Percentiles rank a stretch among this genome's conserved stretches.
Evolutionary conservation across 2,113 vertebrate species (phyloP).

Genomic region (Vireo altiloquus): DNA sequence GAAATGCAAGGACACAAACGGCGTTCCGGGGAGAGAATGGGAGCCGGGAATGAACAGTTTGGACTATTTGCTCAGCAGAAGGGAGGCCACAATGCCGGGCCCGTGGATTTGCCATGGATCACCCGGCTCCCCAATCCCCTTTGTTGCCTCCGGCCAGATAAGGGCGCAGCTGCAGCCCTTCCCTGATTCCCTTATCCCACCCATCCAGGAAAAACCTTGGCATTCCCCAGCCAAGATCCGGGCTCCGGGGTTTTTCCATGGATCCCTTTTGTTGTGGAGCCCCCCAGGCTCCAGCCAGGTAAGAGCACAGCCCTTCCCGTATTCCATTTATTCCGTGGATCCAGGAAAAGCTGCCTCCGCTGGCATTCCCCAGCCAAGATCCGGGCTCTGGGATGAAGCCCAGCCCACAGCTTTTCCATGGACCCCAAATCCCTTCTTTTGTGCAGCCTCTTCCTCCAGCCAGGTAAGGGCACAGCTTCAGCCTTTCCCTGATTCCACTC

Average conservation of each 20-base stretch:
- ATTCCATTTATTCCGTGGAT: background rate
- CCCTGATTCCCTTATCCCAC: background rate
- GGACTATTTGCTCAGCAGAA: slow-evolving; percentile 99
- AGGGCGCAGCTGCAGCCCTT: background rate
- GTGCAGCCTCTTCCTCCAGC: too few relatives aligned
- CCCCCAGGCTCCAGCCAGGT: background rate
- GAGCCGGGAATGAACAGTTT: slow-evolving; percentile 99
- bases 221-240: background rate
- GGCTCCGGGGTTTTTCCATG: slow-evolving; percentile 86
- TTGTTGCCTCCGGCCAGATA: background rate
- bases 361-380: background rate
- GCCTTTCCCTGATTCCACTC: too few relatives aligned
- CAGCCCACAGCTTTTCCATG: too few relatives aligned
- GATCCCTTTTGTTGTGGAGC: slow-evolving; percentile 67
- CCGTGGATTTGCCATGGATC: slow-evolving; percentile 99
- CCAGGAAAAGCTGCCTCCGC: background rate
- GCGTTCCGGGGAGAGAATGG: slow-evolving; percentile 98
- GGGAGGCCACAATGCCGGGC: slow-evolving; percentile 95
- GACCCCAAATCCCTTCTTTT: too few relatives aligned
- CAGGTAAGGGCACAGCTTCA: too few relatives aligned
- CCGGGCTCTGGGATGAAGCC: too few relatives aligned
- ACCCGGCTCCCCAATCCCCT: slow-evolving; percentile 86
- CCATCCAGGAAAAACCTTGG: background rate
- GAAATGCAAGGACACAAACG: slow-evolving; percentile 99
- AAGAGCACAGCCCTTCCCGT: background rate